Conservation (phyloP, 30 jellyfish, hydroid and myxozoan species). For the Hydractinia symbiolongicarpus region DNA sequence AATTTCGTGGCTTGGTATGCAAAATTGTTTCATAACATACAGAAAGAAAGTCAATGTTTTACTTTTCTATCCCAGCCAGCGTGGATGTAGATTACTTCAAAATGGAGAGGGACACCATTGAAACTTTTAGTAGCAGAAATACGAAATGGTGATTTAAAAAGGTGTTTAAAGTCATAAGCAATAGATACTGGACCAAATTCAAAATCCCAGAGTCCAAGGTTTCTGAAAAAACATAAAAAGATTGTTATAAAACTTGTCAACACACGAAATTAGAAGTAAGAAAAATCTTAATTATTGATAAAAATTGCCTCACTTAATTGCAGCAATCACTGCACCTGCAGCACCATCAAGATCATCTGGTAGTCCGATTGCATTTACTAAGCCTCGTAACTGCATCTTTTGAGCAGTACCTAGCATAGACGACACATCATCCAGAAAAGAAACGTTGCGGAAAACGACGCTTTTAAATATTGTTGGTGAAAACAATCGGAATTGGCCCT, state of each 20-base stretch:
- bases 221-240: conserved; percentile 39
- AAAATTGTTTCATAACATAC: too few species aligned
- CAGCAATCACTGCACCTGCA: conserved; percentile 48
- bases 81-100: conserved; percentile 48
- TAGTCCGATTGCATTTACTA: conserved; percentile 51
- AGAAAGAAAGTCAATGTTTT: not conserved
- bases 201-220: conserved; percentile 73
- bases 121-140: conserved; percentile 64
- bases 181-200: conserved; percentile 53
- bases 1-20: too few species aligned
- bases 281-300: not conserved
- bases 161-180: conserved; percentile 66
- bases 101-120: conserved; percentile 83
- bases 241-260: not conserved
- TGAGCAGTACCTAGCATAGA: conserved; percentile 36
- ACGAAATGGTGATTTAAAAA: conserved; percentile 77
- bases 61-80: conserved; percentile 32
- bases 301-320: conserved; percentile 48
- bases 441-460: conserved; percentile 50
- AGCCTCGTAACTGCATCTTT: conserved; percentile 52
- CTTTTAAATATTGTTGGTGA: conserved; percentile 54
- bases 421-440: conserved; percentile 12
- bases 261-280: not conserved
- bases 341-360: conserved; percentile 33
- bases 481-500: conserved; percentile 68